Base-by-base conservation (phyloP, 1,140 invertebrate genomes). In the Drosophila lini region DNA sequence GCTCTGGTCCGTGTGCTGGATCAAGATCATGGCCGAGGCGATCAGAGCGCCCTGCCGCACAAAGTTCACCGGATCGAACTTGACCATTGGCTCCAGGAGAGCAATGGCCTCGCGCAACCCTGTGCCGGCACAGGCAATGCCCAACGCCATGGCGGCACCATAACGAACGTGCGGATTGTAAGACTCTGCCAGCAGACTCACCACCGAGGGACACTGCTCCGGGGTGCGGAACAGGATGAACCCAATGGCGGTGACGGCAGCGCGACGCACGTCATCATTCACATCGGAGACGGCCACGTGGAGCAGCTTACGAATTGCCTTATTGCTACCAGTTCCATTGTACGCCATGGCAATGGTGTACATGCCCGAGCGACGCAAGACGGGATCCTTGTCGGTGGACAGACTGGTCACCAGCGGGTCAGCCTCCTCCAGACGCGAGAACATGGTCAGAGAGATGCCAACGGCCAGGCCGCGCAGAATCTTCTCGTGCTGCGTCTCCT, bases 151-250 rank as follows among this genome's bases (percentile, higher is more conserved):
- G 9, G 98, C 99, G 13, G 99, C 98, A 41, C 99, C 99, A 92
- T 99, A 99, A 55, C 99, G 95, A 1, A 99, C 99, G 93, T 99
- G 98, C 13, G 99, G 98, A 93, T 99, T 99, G 93, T 99, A 99
- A 73, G 98, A 99, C 92, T 99, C 99, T 0, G 98, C 98, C 34
- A 99, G 92, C 0, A 99, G 93, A 3, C 97, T 98, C 0, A 99
- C 98, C 3, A 99, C 98, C 80, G 97, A 98, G 0, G 98, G 98
- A 90, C 98, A 99, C 91, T 99, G 98, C 89, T 99, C 98, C 3
- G 98, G 98, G 3, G 97, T 98, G 90, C 96, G 95, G 94, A 98
- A 99, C 41, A 99, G 93, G 16, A 99, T 94, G 91, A 99, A 99
- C 79, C 99, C 99, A 56, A 99, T 94, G 31, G 98, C 97, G 28